These are phyloP conservation scores for Campaea margaritaria DNA, from an alignment of 2,888 invertebrate species.

Conservation along the genomic window DNA sequence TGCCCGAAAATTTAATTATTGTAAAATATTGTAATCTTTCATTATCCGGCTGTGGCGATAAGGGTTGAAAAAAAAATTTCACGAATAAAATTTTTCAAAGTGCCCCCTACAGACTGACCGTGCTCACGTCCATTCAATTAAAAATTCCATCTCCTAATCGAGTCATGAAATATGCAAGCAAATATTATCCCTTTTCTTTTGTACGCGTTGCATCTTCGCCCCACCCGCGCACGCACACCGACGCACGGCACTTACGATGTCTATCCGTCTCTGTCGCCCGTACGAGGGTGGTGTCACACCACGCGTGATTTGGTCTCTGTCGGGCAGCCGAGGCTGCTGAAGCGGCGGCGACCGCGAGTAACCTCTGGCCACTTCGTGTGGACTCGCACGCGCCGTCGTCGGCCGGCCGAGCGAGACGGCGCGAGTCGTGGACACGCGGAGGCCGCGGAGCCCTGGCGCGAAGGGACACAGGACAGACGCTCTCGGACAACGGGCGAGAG, in stretches of 20 bases:
- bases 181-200: slow-evolving; percentile 86
- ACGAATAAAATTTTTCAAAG: slow-evolving; percentile 3
- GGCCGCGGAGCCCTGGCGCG: slow-evolving; percentile 82
- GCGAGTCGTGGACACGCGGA: slow-evolving; percentile 78
- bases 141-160: slow-evolving; percentile 85
- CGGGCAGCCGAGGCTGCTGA: slow-evolving; percentile 79
- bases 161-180: slow-evolving; percentile 86
- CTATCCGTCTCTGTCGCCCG: slow-evolving; percentile 69
- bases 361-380: slow-evolving; percentile 84
- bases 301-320: slow-evolving; percentile 70
- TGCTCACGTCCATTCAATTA: slow-evolving; percentile 80
- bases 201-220: slow-evolving; percentile 84
- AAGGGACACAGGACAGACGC: slow-evolving; percentile 86
- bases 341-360: slow-evolving; percentile 83
- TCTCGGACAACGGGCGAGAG: slow-evolving; percentile 86
- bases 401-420: slow-evolving; percentile 81
- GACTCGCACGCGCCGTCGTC: slow-evolving; percentile 83
- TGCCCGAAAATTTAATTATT: not conserved
- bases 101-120: slow-evolving; percentile 65
- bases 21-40: not conserved
- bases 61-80: not conserved
- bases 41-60: not conserved
- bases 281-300: slow-evolving; percentile 52
- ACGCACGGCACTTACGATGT: slow-evolving; percentile 79
- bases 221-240: slow-evolving; percentile 85